Base-by-base conservation (phyloP, 2,888 invertebrate species). In the Troides helena region DNA sequence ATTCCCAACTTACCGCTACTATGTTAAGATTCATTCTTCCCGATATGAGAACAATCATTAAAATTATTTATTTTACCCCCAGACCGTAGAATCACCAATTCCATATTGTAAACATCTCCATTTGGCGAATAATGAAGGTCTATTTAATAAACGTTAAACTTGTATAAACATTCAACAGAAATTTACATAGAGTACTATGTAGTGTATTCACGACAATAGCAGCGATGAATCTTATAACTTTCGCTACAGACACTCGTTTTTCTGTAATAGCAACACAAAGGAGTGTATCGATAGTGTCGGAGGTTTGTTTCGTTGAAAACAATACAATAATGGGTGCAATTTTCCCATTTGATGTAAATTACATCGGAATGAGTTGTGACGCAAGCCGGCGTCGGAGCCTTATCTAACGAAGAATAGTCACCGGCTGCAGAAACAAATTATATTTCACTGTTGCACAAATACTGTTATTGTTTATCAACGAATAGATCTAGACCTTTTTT, bases 341-440 rank as follows among this genome's bases (percentile, higher is more conserved):
- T 69, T 62, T 65, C 69, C 62, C 58, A 69, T 69, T 65, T 57
- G 56, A 68, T 69, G 65, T 61, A 69, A 65, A 69, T 62, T 65
- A 65, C 69, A 62, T 57, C 39, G 67, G 25, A 62, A 62, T 46
- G 57, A 46, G 62, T 25, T 8, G 39, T 69, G 62, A 69, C 58
- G 69, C 58, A 69, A 65, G 10, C 14, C 30, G 21, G 30, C 65
- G 36, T 46, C 61, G 30, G 62, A 65, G 61, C 25, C 57, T 69
- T 65, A 62, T 69, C 69, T 65, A 46, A 65, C 62, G 14, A 68
- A 68, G 58, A 69, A 69, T 60, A 61, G 68, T 69, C 56, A 65
- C 58, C 21, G 21, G 56, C 25, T 10, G 56, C n/a, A 50, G 61
- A 61, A 69, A 69, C 58, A 62, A 21, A 21, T 21, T 21, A 21